Evolutionary conservation across 2,797 vertebrate genomes (phyloP).

Genomic region (Cuculus canorus): DNA sequence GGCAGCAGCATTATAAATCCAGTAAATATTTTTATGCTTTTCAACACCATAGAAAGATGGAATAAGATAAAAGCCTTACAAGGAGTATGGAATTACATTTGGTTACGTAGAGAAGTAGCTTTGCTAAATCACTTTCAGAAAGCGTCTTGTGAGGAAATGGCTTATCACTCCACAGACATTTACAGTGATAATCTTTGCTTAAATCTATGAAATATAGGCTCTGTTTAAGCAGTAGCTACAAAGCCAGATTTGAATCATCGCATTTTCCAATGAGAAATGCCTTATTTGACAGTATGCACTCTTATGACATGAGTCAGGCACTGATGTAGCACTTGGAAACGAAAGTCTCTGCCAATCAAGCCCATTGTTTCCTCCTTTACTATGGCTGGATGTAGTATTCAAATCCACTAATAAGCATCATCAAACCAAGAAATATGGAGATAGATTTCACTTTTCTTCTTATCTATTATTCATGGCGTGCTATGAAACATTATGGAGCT

Average conservation of each 20-base stretch:
- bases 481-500: slow-evolving; percentile 22
- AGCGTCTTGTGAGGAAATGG: not conserved
- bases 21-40: not conserved
- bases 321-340: not conserved
- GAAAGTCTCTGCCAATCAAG: not conserved
- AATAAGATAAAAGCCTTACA: not conserved
- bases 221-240: not conserved
- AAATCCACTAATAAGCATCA: not conserved
- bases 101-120: not conserved
- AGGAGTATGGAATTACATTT: not conserved
- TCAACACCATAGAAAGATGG: not conserved
- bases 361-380: not conserved
- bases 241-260: not conserved
- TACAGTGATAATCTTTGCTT: not conserved
- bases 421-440: not conserved
- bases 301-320: not conserved
- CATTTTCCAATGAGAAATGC: not conserved
- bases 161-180: not conserved
- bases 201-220: not conserved
- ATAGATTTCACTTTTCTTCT: slow-evolving; percentile 6
- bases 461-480: slow-evolving; percentile 44
- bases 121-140: not conserved
- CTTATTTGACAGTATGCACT: not conserved
- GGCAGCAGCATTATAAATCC: not conserved
- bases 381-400: not conserved